phyloP scores from a whole-genome alignment of 1,140 invertebrate species.

The Drosophila hydei region DNA sequence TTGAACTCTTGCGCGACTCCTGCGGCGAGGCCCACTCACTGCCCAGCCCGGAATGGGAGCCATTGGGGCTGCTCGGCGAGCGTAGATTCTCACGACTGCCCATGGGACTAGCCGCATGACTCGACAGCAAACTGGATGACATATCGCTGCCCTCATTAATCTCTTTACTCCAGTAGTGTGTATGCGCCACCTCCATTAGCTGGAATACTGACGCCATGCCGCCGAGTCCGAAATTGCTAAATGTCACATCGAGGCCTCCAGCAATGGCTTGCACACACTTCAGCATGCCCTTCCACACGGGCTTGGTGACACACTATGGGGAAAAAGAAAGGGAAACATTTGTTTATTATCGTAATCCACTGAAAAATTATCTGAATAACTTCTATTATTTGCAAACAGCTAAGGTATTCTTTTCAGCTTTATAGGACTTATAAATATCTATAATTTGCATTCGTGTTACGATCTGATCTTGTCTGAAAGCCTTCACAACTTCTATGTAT shows the following conservation, averaged over 20 bases:
- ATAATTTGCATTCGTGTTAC: too few species aligned
- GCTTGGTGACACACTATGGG: constrained; percentile 91
- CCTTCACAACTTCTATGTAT: too few species aligned
- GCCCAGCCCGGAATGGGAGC: constrained; percentile 72
- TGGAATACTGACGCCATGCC: constrained; percentile 99
- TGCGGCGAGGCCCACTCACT: constrained; percentile 82
- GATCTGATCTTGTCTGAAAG: too few species aligned
- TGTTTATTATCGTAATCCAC: too few species aligned
- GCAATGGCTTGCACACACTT: constrained; percentile 95
- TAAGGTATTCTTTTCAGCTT: too few species aligned
- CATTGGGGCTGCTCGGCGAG: constrained; percentile 84
- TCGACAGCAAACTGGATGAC: constrained; percentile 78
- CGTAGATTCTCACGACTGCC: constrained; percentile 91
- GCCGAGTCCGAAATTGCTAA: constrained; percentile 95
- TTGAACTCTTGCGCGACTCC: constrained; percentile 83
- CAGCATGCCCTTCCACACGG: constrained; percentile 98
- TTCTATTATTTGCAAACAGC: too few species aligned
- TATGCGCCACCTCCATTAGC: constrained; percentile 98
- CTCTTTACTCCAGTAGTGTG: constrained; percentile 98
- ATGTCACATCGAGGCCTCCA: constrained; percentile 96
- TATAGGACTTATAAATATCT: too few species aligned
- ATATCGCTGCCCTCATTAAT: constrained; percentile 87
- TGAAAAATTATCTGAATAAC: too few species aligned
- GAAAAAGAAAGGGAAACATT: not conserved
- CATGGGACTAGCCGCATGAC: constrained; percentile 88